Evolutionary conservation across 2,888 invertebrate genomes (phyloP), one percentile per base, ranked within the genome.

Genomic region (Colostygia pectinataria): DNA sequence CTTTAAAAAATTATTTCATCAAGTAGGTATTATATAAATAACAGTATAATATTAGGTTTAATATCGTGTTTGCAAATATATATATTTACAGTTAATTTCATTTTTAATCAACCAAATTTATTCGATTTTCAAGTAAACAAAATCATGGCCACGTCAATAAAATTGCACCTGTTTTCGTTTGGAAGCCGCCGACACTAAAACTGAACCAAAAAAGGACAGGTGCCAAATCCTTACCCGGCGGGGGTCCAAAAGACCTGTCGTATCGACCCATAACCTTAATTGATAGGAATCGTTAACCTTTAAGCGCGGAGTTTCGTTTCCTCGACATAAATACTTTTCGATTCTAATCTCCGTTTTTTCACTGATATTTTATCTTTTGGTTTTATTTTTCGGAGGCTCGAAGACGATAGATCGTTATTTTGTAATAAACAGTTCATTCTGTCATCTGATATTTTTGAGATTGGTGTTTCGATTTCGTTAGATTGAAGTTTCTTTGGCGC

Each of bases 211-310:
- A 40, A 74, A 68, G 73, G 83, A 80, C 83, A 83, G 83, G 83
- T 83, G 83, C 82, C 82, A 90, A 86, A 89, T 88, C 86, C 77
- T 80, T 62, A 57, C 83, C 53, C 87, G 69, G 80, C 73, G 85
- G 90, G 89, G 86, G 86, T 81, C 80, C 75, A 63, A 59, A 63
- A 71, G 65, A 74, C 66, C 59, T 75, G 77, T 78, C 83, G 77
- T 74, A 72, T 82, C 80, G 71, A 76, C 83, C 86, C 82, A 86
- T 86, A 88, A 88, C 88, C 85, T 83, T 89, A 90, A 89, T 90
- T 89, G 90, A 90, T 90, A 88, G 89, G 79, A 83, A 89, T 90
- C 89, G 89, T 87, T 88, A 86, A 85, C 82, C 89, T 86, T 87
- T 84, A 87, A 84, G 80, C 81, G 82, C 79, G 74, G 79, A 74